Percentiles rank a stretch among this genome's conserved stretches.
phyloP scores from a whole-genome alignment of 2,797 vertebrate genomes.

The Tokudaia tokunoshimensis region DNA sequence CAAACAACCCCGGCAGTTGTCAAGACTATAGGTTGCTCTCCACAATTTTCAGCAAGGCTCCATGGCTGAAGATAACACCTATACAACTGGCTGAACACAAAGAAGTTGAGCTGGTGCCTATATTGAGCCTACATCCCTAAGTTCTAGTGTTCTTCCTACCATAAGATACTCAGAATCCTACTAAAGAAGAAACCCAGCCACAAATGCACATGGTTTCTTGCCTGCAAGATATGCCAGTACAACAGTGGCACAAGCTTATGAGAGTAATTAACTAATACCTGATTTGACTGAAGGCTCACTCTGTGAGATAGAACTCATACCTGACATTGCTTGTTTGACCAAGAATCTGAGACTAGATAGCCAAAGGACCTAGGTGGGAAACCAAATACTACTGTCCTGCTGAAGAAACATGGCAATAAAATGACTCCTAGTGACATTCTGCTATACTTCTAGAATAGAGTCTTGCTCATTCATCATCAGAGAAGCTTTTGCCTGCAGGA shows the following conservation, averaged over 20 bases:
- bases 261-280: neutral
- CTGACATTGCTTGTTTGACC: neutral
- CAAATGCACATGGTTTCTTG: neutral
- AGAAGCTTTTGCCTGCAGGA: neutral
- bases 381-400: neutral
- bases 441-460: neutral
- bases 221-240: neutral
- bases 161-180: neutral
- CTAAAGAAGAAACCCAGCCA: neutral
- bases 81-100: neutral
- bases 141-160: neutral
- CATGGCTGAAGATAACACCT: neutral
- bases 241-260: neutral
- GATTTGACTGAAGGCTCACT: neutral
- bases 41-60: neutral
- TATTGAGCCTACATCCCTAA: neutral
- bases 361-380: neutral
- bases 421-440: neutral
- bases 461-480: neutral
- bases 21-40: neutral
- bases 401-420: neutral
- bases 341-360: neutral
- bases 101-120: neutral
- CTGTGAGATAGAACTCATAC: neutral
- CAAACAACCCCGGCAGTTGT: neutral